A percentile compares a stretch with the other conserved stretches of the same genome.
Evolutionary conservation across 2,113 vertebrate species (phyloP).

Genomic region (Labeo catla): DNA sequence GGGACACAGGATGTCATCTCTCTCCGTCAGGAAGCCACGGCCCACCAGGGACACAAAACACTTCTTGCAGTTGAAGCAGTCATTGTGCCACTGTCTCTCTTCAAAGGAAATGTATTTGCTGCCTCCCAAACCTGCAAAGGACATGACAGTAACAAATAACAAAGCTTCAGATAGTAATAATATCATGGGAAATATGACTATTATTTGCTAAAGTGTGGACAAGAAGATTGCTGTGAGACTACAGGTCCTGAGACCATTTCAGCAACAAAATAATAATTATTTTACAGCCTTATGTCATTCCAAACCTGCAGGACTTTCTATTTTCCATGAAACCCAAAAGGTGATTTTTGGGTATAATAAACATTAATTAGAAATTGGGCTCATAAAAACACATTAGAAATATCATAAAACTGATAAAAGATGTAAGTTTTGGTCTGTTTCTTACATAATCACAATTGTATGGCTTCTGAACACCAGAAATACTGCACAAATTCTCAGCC

Average conservation of each 20-base stretch:
- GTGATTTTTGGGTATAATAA: neutral
- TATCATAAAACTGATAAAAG: neutral
- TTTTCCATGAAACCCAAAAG: neutral
- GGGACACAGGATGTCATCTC: constrained; percentile 93
- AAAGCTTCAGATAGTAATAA: neutral
- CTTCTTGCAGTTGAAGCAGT: constrained; percentile 98
- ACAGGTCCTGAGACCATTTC: neutral
- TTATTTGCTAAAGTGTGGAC: neutral
- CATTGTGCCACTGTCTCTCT: constrained; percentile 97
- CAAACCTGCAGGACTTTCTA: neutral
- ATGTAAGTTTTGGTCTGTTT: neutral
- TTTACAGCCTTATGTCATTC: neutral
- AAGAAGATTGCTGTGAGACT: neutral
- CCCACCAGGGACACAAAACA: constrained; percentile 93
- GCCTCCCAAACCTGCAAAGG: constrained; percentile 84
- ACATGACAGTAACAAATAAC: neutral
- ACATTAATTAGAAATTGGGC: neutral
- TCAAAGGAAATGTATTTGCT: constrained; percentile 98
- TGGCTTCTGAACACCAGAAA: neutral
- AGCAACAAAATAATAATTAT: neutral
- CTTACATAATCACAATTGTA: neutral
- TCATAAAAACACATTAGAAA: neutral
- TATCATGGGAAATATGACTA: neutral
- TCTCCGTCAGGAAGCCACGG: constrained; percentile 93
- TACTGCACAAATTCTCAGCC: neutral